Evolutionary conservation across 2,797 vertebrate species (phyloP).

Genomic region (Megalops cyprinoides): DNA sequence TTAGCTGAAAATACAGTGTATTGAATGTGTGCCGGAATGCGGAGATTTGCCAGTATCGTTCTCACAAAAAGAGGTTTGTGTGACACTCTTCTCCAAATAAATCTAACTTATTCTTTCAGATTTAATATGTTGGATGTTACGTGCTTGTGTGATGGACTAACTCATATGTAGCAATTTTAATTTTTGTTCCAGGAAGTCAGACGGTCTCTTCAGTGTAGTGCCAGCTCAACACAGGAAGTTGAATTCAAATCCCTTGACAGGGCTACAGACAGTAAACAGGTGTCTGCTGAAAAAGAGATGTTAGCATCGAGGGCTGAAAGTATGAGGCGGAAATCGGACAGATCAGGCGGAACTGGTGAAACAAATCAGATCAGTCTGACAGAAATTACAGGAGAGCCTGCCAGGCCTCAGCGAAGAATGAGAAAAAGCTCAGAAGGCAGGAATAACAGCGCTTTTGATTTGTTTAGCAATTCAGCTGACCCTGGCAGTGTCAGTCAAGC

Average conservation of each 20-base stretch:
- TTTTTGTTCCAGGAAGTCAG: slow-evolving; percentile 59
- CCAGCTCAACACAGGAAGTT: slow-evolving; percentile 56
- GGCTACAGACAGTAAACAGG: slow-evolving; percentile 50
- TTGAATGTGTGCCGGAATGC: slow-evolving; percentile 64
- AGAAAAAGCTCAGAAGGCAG: slow-evolving; percentile 15
- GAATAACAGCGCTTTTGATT: slow-evolving; percentile 23
- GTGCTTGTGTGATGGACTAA: neutral
- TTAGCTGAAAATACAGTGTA: neutral
- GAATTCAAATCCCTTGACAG: slow-evolving; percentile 64
- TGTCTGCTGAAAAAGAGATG: slow-evolving; percentile 40
- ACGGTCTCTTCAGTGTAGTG: slow-evolving; percentile 67
- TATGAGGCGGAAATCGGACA: neutral
- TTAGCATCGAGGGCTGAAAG: slow-evolving; percentile 10
- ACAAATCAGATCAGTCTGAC: neutral
- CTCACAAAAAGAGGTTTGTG: neutral
- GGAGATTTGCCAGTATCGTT: slow-evolving; percentile 54
- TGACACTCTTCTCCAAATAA: neutral
- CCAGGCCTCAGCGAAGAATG: slow-evolving; percentile 29
- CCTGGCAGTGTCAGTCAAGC: slow-evolving; percentile 20
- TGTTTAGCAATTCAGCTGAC: slow-evolving; percentile 29
- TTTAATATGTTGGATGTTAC: neutral
- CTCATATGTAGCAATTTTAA: neutral
- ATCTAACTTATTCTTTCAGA: neutral
- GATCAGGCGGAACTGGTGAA: neutral
- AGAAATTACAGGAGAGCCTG: slow-evolving; percentile 16